Percentiles rank a stretch among this genome's conserved stretches.
Evolutionary conservation across 2,888 invertebrate genomes (phyloP).

Genomic region (Carterocephalus palaemon): DNA sequence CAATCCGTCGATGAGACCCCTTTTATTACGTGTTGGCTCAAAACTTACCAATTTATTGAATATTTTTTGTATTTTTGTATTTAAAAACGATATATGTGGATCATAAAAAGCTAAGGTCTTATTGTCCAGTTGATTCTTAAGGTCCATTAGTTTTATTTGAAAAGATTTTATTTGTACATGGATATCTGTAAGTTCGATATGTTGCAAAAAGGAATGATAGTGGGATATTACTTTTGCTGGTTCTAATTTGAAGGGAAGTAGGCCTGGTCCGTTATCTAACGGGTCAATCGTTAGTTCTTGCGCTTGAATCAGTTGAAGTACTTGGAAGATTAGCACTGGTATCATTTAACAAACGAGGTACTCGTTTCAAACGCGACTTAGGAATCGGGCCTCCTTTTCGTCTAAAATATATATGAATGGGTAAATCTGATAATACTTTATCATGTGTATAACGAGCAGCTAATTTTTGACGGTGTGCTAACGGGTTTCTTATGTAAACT

Average conservation of each 20-base stretch:
- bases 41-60: background rate
- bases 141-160: background rate
- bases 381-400: slow-evolving; percentile 28
- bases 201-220: slow-evolving; percentile 31
- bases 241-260: slow-evolving; percentile 33
- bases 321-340: slow-evolving; percentile 19
- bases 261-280: slow-evolving; percentile 30
- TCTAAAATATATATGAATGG: slow-evolving; percentile 29
- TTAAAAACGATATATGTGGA: background rate
- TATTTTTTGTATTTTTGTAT: background rate
- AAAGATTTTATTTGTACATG: background rate
- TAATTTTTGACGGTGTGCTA: too few species aligned
- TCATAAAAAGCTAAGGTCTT: slow-evolving; percentile 1
- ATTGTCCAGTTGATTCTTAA: background rate
- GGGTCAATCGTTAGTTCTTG: slow-evolving; percentile 32
- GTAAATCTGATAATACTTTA: too few species aligned
- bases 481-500: too few species aligned
- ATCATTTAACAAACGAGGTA: slow-evolving; percentile 29
- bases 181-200: slow-evolving; percentile 10
- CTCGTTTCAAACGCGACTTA: slow-evolving; percentile 27
- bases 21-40: slow-evolving; percentile 2
- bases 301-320: slow-evolving; percentile 19
- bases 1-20: slow-evolving; percentile 12
- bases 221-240: slow-evolving; percentile 29
- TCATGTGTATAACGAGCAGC: too few species aligned